Percentiles rank a stretch among this genome's conserved stretches.
phyloP scores from a whole-genome alignment of 2,113 vertebrate species.

The Alligator mississippiensis region DNA sequence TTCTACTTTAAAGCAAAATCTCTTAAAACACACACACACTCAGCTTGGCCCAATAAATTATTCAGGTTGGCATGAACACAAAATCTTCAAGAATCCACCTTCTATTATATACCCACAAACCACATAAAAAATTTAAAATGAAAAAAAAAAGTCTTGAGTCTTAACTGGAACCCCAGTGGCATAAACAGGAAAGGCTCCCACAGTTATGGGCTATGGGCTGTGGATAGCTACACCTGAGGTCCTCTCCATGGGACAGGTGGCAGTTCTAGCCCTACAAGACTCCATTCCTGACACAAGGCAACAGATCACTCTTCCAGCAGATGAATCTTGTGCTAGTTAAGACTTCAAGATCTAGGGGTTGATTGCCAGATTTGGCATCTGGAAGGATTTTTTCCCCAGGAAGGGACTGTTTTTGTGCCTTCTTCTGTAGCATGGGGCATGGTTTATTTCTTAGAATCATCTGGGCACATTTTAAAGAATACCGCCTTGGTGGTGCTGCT shows the following conservation, averaged over 20 bases:
- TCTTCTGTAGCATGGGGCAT: too few species aligned
- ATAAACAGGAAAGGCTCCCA: not conserved
- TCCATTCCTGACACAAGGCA: not conserved
- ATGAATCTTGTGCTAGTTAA: not conserved
- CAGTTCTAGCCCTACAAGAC: not conserved
- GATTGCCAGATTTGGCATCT: too few species aligned
- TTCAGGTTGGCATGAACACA: conserved; percentile 56
- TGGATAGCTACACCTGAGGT: not conserved
- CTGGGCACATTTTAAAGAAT: too few species aligned
- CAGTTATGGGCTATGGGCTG: not conserved
- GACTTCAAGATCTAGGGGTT: not conserved
- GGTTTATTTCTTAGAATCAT: too few species aligned
- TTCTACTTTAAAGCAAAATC: not conserved
- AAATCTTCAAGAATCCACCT: conserved; percentile 60
- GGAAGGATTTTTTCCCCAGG: too few species aligned
- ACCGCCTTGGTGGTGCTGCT: too few species aligned
- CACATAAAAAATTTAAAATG: conserved; percentile 50
- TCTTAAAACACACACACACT: not conserved
- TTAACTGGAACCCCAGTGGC: not conserved
- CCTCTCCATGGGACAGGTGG: not conserved
- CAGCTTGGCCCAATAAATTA: conserved; percentile 36
- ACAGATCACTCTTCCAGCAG: not conserved
- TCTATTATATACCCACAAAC: conserved; percentile 65
- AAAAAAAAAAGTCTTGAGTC: conserved; percentile 40
- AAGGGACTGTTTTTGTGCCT: too few species aligned